A percentile compares a stretch with the other conserved stretches of the same genome.
These are phyloP conservation scores for Xestoiulus laeticollis DNA, from an alignment of 2,888 invertebrate genomes.

Conservation along the genomic window DNA sequence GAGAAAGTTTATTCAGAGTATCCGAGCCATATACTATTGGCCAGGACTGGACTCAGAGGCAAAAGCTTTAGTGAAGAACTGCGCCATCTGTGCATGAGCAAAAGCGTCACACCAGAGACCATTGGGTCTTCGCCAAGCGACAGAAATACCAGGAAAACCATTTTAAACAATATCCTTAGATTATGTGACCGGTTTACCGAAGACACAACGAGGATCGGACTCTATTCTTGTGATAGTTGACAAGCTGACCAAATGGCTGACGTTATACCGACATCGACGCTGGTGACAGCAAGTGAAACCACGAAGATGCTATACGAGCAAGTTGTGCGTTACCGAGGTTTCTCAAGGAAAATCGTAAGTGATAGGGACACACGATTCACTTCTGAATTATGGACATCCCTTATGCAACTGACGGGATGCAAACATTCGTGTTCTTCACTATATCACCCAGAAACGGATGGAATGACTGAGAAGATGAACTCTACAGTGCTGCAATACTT, in stretches of 20 bases:
- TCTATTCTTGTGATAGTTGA: too few relatives aligned
- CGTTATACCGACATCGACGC: accelerated
- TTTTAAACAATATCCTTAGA: too few relatives aligned
- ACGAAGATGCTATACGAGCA: background rate
- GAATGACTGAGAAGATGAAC: background rate
- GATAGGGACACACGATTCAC: background rate
- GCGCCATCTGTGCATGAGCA: background rate
- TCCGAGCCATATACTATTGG: background rate
- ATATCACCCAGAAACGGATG: background rate
- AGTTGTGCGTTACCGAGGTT: background rate
- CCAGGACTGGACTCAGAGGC: background rate
- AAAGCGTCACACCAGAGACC: background rate
- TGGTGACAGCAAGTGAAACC: background rate
- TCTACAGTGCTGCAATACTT: background rate
- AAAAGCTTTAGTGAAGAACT: background rate
- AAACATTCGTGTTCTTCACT: background rate
- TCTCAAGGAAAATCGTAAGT: background rate
- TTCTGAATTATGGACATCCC: background rate
- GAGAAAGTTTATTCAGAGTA: background rate
- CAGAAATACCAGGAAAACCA: background rate
- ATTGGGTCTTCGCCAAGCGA: background rate
- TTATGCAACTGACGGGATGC: background rate
- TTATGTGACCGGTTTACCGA: too few relatives aligned
- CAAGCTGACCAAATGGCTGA: too few relatives aligned
- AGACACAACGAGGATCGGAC: too few relatives aligned